Percentiles rank a stretch among this genome's conserved stretches.
Conservation (phyloP, 2,113 vertebrate species). For the Platysternon megacephalum region DNA sequence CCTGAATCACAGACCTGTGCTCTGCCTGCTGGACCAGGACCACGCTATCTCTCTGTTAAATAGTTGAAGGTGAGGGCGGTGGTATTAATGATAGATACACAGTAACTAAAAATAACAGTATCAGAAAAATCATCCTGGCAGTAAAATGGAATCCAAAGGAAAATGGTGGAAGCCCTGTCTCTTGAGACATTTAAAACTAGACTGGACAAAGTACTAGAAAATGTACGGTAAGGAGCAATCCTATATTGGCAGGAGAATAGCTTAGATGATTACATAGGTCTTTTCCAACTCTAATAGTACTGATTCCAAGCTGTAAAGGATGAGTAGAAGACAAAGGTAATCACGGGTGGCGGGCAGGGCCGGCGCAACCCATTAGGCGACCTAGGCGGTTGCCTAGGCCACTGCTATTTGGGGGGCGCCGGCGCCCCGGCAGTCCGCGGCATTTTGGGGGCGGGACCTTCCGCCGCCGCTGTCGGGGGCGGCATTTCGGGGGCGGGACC, state of each 20-base stretch:
- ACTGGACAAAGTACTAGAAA: rapidly evolving
- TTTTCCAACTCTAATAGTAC: background rate
- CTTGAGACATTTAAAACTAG: background rate
- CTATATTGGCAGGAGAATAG: background rate
- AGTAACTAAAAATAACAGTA: background rate
- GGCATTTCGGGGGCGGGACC: too few species aligned
- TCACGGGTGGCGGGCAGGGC: background rate
- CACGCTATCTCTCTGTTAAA: background rate
- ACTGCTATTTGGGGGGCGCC: too few species aligned
- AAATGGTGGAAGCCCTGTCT: background rate
- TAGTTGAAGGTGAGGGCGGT: background rate
- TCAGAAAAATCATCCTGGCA: background rate
- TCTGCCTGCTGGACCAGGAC: background rate
- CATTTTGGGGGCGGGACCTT: too few species aligned
- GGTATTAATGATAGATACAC: background rate
- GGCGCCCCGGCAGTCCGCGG: too few species aligned
- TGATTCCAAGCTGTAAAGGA: background rate
- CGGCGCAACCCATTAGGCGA: too few species aligned
- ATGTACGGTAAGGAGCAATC: background rate
- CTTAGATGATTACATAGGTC: background rate
- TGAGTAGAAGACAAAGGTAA: background rate
- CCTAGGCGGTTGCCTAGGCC: too few species aligned
- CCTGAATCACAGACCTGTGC: background rate
- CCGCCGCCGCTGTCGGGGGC: too few species aligned
- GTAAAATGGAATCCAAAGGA: rapidly evolving